Percentiles rank a stretch among this genome's conserved stretches.
These are phyloP conservation scores for Campylomormyrus tamandua DNA, from an alignment of 2,113 vertebrate genomes.

Conservation along the genomic window DNA sequence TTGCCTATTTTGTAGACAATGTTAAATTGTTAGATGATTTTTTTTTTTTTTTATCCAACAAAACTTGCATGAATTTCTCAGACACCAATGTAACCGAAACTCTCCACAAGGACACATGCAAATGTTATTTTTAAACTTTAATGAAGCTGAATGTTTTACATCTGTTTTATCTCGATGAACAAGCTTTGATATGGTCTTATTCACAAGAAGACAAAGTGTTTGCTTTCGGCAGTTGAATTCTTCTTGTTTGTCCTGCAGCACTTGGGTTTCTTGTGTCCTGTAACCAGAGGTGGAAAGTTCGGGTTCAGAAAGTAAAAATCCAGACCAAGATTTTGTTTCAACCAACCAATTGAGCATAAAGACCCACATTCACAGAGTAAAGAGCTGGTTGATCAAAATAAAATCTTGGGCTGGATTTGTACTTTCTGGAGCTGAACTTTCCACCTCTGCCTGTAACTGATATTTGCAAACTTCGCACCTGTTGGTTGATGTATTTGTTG, in stretches of 20 bases:
- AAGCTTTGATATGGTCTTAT: background rate
- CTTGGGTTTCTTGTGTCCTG: background rate
- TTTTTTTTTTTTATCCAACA: background rate
- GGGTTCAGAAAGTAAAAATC: too few species aligned
- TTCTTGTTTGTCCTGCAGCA: background rate
- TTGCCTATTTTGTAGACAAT: background rate
- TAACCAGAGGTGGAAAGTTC: background rate
- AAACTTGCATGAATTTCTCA: background rate
- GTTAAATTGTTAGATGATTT: background rate
- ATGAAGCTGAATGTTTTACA: slow-evolving; percentile 3
- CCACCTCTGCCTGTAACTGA: background rate
- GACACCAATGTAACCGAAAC: background rate
- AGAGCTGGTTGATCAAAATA: too few species aligned
- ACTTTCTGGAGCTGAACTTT: too few species aligned
- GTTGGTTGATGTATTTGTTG: background rate
- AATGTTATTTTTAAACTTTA: background rate
- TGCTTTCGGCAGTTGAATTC: background rate
- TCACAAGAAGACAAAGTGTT: background rate
- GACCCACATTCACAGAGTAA: too few species aligned
- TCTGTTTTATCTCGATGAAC: background rate
- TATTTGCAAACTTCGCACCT: background rate
- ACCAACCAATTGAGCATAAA: too few species aligned
- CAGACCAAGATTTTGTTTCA: too few species aligned
- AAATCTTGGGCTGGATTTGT: too few species aligned
- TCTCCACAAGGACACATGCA: background rate